phyloP scores from a whole-genome alignment of 1,140 invertebrate genomes.

The Rhopalosiphum padi region DNA sequence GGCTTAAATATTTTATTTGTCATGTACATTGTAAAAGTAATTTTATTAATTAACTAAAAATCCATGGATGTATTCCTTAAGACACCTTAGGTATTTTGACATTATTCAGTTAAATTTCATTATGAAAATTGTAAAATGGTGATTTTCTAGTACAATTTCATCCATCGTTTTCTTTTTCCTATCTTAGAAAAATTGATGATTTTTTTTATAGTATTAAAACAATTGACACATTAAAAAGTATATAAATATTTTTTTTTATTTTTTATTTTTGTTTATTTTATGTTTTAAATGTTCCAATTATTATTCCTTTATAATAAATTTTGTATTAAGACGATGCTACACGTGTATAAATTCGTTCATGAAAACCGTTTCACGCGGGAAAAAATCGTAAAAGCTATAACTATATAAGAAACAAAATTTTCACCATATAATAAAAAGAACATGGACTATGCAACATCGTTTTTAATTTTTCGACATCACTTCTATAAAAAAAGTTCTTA shows the following conservation, averaged over 20 bases:
- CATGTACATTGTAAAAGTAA: slow-evolving; percentile 40
- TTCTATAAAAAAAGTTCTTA: no score
- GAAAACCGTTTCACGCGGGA: no score
- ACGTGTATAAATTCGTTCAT: no score
- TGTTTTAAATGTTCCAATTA: background rate
- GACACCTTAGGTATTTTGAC: slow-evolving; percentile 3
- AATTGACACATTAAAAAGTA: slow-evolving; percentile 25
- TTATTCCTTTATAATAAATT: background rate
- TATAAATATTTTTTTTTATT: slow-evolving; percentile 21
- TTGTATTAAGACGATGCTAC: background rate
- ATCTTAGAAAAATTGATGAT: background rate
- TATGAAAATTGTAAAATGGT: background rate
- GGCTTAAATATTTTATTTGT: slow-evolving; percentile 42
- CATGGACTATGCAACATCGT: no score
- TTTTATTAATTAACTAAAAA: slow-evolving; percentile 23
- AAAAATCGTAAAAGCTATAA: no score
- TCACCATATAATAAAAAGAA: no score
- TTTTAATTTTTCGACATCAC: no score
- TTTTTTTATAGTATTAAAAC: background rate
- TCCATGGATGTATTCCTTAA: slow-evolving; percentile 24
- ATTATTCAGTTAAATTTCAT: slow-evolving; percentile 14
- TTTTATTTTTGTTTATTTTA: background rate
- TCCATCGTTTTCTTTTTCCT: slow-evolving; percentile 24
- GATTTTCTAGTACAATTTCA: slow-evolving; percentile 11
- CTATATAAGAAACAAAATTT: no score